These are phyloP conservation scores for Rhineura floridana DNA, from an alignment of 2,113 vertebrate genomes.

Conservation along the genomic window DNA sequence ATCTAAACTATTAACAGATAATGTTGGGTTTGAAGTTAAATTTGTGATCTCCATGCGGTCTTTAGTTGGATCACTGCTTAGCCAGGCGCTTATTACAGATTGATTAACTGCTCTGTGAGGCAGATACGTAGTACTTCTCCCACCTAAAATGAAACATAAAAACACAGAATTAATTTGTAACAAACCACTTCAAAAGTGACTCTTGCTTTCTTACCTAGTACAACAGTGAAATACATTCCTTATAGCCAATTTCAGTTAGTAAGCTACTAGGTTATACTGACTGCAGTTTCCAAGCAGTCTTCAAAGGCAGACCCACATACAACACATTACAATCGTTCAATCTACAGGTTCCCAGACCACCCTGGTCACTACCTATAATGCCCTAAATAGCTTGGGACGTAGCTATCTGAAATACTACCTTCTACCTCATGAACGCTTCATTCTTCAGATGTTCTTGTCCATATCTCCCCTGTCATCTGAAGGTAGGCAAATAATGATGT, in stretches of 20 bases:
- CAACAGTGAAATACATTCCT: background rate
- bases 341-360: background rate
- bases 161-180: background rate
- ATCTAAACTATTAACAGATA: constrained; percentile 95
- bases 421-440: background rate
- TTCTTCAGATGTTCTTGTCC: background rate
- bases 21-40: constrained; percentile 88
- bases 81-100: constrained; percentile 88
- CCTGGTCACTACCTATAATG: background rate
- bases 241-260: background rate
- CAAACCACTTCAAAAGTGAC: too few relatives aligned
- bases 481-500: background rate
- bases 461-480: background rate
- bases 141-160: constrained; percentile 74
- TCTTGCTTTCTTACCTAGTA: background rate
- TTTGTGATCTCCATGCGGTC: constrained; percentile 92
- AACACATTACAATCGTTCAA: background rate
- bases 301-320: background rate
- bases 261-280: background rate
- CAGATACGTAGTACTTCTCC: constrained; percentile 84
- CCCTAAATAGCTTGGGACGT: background rate
- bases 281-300: background rate
- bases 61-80: constrained; percentile 89
- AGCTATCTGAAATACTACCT: background rate
- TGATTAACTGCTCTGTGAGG: constrained; percentile 83